phyloP scores from a whole-genome alignment of 2,797 vertebrate genomes.

The Poecilia gillii region DNA sequence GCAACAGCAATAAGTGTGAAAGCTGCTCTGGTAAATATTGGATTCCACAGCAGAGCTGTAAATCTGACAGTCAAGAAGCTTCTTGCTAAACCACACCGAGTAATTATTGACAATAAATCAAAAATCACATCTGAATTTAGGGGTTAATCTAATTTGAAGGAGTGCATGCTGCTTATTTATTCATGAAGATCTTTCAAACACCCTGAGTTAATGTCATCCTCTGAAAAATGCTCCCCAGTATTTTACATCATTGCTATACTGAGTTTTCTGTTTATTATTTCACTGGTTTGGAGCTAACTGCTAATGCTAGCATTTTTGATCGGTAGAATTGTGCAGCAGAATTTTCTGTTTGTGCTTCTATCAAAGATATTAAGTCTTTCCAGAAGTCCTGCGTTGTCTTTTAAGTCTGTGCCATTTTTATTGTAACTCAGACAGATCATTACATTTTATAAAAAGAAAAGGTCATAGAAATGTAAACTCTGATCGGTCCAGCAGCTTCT shows the following conservation, averaged over 20 bases:
- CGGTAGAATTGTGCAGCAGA: too few relatives aligned
- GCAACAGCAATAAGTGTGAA: constrained; percentile 19
- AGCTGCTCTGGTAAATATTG: constrained; percentile 25
- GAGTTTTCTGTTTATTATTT: background rate
- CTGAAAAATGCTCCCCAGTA: background rate
- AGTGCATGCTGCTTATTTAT: background rate
- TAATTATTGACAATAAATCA: constrained; percentile 6
- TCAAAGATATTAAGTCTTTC: too few relatives aligned
- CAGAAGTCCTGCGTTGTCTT: background rate
- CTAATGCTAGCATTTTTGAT: background rate
- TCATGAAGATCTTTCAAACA: background rate
- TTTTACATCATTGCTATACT: background rate
- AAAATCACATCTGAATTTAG: background rate
- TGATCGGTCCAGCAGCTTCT: constrained; percentile 37
- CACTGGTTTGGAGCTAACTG: background rate
- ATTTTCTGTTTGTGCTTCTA: too few relatives aligned
- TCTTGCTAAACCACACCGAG: background rate
- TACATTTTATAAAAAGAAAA: background rate
- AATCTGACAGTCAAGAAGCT: background rate
- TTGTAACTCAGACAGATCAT: background rate
- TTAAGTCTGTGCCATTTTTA: background rate
- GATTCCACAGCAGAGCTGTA: constrained; percentile 7
- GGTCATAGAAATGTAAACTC: constrained; percentile 19
- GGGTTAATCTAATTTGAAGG: background rate
- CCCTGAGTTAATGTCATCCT: background rate